Evolutionary conservation across 2,888 invertebrate species (phyloP), one percentile per base, ranked within the genome.

Genomic region (Standfussiana lucernea): DNA sequence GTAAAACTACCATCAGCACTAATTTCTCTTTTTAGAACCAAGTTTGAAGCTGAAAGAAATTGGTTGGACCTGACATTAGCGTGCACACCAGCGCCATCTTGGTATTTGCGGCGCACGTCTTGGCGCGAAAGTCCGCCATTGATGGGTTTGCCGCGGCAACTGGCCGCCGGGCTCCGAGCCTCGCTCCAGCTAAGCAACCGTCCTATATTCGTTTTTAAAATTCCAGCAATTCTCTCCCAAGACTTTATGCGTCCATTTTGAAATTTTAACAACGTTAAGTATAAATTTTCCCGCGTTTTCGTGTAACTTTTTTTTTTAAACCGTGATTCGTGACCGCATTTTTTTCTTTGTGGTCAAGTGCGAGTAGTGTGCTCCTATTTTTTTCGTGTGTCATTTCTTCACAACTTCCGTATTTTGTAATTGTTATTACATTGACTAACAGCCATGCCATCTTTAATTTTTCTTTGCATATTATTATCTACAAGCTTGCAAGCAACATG

Each of bases 71-170:
- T 95, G 71, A 92, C 93, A 68, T 84, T 95, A 18, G 91, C 93
- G 1, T 94, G 92, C 83, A 84, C 93, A 24, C 92, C 94, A n/a
- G 91, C 93, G 72, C 94, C 93, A 64, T 93, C 94, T 56, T 96
- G 96, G 96, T 96, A 96, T 80, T 86, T 95, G 64, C 92, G 96
- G 13, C 93, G 96, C 7, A 96, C 93, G 0, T 93, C 95, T 4
- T 96, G 96, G 96, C 94, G 96, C 18, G 93, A 93, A 82, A 88
- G 89, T 47, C 92, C 92, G 0, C 91, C 93, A 0, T 79, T 93
- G 32, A 90, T 92, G 90, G 93, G 92, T 2, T 87, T 93, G 10
- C 92, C 93, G 5, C 91, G 94, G 11, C 93, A 93, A 75, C 80
- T 95, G 8, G 93, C 93, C 2, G 88, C 92, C 8, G 92, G 90